Evolutionary conservation across 2,888 invertebrate species (phyloP), one percentile per base, ranked within the genome.

Genomic region (Dione juno): DNA sequence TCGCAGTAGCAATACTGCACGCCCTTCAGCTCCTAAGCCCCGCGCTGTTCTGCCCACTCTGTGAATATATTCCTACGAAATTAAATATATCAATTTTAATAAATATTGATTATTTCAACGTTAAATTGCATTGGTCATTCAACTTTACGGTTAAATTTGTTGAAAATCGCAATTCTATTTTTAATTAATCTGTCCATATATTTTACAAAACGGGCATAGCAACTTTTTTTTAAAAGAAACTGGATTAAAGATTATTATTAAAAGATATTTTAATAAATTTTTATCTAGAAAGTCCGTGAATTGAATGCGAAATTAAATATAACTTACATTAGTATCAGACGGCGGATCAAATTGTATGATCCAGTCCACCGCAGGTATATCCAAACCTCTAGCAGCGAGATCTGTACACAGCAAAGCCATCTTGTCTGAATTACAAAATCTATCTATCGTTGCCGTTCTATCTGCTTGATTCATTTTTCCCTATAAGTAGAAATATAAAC

Each of bases 321-420:
- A 53, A 79, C 85, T 85, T 83, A 97, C 97, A 94, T 97, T 98
- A 2, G 99, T 98, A 94, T 99, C 99, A 93, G 99, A 98, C 82
- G 99, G 99, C 13, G 99, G 99, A 94, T 99, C 99, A 86, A 95
- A 99, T 87, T 99, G 99, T 0, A 99, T 98, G 82, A 99, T 99
- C 99, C 99, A 99, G 88, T 99, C 99, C 0, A 99, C 99, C 63
- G 97, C 96, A 0, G 99, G 99, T 88, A 99, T 99, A 86, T 99
- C 99, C 74, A 99, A 92, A 64, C 98, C 98, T 93, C 98, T 94
- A 0, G 99, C 99, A 6, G 99, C 99, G 13, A 99, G 97, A 89
- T 99, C 99, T 0, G 99, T 99, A 85, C 99, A 99, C 40, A 99
- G 94, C 66, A 99, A 92, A 76, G 97, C 98, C 1, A 98, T 97